Evolutionary conservation across 2,888 invertebrate species (phyloP).

Genomic region (Nomada goodeniana): DNA sequence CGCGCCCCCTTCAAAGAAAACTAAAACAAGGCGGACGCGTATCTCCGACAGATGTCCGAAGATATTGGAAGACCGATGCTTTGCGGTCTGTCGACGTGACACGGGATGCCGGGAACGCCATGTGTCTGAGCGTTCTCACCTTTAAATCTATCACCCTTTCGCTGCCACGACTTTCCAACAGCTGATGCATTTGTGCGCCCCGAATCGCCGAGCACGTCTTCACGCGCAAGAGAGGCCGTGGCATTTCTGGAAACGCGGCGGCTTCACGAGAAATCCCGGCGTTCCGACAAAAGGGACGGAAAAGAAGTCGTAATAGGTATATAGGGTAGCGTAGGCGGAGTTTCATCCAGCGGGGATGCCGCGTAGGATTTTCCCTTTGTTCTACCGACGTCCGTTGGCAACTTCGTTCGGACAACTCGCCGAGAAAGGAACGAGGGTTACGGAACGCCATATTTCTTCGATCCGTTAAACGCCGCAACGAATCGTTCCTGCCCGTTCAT

Average conservation of each 20-base stretch:
- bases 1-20: slow-evolving; percentile 17
- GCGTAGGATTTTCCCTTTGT: slow-evolving; percentile 68
- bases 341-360: slow-evolving; percentile 54
- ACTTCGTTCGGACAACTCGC: slow-evolving; percentile 30
- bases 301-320: slow-evolving; percentile 74
- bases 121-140: slow-evolving; percentile 27
- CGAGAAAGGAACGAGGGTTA: slow-evolving; percentile 25
- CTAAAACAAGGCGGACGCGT: slow-evolving; percentile 47
- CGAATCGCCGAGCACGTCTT: neutral
- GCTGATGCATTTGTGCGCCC: too few species aligned
- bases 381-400: slow-evolving; percentile 58
- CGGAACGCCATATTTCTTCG: slow-evolving; percentile 64
- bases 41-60: slow-evolving; percentile 36
- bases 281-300: slow-evolving; percentile 71
- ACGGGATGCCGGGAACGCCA: slow-evolving; percentile 44
- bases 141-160: slow-evolving; percentile 8
- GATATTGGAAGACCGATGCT: slow-evolving; percentile 37
- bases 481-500: slow-evolving; percentile 69
- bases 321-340: slow-evolving; percentile 76
- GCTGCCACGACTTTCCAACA: neutral
- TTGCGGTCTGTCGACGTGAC: slow-evolving; percentile 27
- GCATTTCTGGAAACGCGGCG: slow-evolving; percentile 2
- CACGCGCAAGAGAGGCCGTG: neutral
- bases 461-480: slow-evolving; percentile 75
- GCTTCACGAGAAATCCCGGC: slow-evolving; percentile 53